Evolutionary conservation across 2,888 invertebrate species (phyloP), one percentile per base, ranked within the genome.

Genomic region (Hedychridium roseum): DNA sequence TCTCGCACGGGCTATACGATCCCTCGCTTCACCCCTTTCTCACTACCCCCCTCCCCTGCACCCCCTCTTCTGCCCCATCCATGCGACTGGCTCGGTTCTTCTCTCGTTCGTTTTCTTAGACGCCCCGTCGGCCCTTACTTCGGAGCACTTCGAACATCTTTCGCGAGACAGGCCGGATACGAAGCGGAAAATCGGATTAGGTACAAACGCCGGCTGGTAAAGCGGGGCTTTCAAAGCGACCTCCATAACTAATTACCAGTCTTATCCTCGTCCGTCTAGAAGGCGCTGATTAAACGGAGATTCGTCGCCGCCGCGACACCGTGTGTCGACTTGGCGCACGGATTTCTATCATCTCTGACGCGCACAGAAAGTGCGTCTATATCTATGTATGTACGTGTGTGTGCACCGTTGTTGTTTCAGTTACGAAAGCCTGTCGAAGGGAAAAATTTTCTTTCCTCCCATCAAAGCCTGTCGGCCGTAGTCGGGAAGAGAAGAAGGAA

Each of bases 161-260:
- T 41, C 49, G 23, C 30, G 50, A 47, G 42, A 49, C 56, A 48
- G 40, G 32, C 18, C 37, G 56, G 35, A 57, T 41, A 53, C 50
- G 43, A 64, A 31, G 44, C 42, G 64, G 61, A 64, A 60, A 64
- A 62, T 64, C 54, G 51, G 60, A 64, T 62, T 64, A 62, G 43
- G 31, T 42, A 32, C 48, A 54, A 62, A 48, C 51, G 60, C 37
- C 15, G 46, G 35, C 43, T 43, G 21, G 46, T 54, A 43, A 43
- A 50, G 41, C 43, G 44, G 39, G 6, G 11, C 3, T 40, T 43
- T 64, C 57, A 64, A 57, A 64, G 61, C 45, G 43, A 59, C 50
- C 50, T 60, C 48, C 52, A 54, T 50, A 64, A 62, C 65, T 62
- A 62, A 62, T 62, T 61, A 64, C 57, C 27, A 51, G 50, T 42